Evolutionary conservation across 2,888 invertebrate species (phyloP).

Genomic region (Eubasilissa splendida): DNA sequence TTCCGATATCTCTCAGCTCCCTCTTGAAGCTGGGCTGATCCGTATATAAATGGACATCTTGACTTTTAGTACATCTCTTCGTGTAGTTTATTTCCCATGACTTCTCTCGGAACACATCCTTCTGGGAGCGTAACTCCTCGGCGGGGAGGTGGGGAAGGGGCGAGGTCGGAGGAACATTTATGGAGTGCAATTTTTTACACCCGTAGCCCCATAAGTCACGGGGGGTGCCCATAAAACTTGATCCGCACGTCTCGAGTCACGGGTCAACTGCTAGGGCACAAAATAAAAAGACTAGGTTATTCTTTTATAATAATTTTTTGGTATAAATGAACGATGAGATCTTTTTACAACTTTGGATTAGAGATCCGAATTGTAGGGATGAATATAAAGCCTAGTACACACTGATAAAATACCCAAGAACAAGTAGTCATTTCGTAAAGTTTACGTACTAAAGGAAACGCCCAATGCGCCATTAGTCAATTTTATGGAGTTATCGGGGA

Average conservation of each 20-base stretch:
- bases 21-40: slow-evolving; percentile 41
- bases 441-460: slow-evolving; percentile 55
- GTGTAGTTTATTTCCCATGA: slow-evolving; percentile 38
- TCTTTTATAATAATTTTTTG: background rate
- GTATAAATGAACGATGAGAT: background rate
- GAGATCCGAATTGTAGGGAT: slow-evolving; percentile 4
- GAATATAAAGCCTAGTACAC: background rate
- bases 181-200: slow-evolving; percentile 57
- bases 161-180: slow-evolving; percentile 44
- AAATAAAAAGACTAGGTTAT: background rate
- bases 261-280: slow-evolving; percentile 25
- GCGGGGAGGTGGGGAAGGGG: background rate
- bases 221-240: slow-evolving; percentile 44
- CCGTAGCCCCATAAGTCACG: slow-evolving; percentile 54
- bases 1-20: background rate
- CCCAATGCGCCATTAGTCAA: slow-evolving; percentile 55
- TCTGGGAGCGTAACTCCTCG: slow-evolving; percentile 32
- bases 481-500: slow-evolving; percentile 56
- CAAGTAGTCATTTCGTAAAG: slow-evolving; percentile 48
- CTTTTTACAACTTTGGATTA: slow-evolving; percentile 6
- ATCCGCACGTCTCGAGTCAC: slow-evolving; percentile 19
- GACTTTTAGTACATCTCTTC: slow-evolving; percentile 40
- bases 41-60: slow-evolving; percentile 48
- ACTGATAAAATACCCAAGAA: slow-evolving; percentile 47
- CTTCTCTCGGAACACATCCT: slow-evolving; percentile 26